These are phyloP conservation scores for Orestias chungarensis DNA, from an alignment of 2,797 vertebrate genomes.

Conservation along the genomic window DNA sequence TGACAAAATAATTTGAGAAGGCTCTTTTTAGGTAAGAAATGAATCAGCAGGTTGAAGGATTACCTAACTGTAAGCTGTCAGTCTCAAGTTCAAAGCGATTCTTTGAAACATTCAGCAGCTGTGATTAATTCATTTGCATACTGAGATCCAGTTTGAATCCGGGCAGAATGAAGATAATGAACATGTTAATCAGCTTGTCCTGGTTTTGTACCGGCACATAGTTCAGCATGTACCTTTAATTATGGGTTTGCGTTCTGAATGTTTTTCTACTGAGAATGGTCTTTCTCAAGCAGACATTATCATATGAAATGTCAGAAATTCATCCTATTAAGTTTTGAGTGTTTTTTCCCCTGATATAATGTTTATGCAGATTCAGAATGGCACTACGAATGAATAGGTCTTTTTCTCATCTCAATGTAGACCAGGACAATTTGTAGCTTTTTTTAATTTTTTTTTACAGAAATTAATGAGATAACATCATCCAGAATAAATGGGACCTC, in stretches of 20 bases:
- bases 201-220: not conserved
- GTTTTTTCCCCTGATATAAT: not conserved
- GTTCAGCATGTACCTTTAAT: slow-evolving; percentile 13
- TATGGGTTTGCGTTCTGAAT: not conserved
- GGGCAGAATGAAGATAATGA: slow-evolving; percentile 17
- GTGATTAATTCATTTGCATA: slow-evolving; percentile 7
- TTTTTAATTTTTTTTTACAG: not conserved
- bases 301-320: slow-evolving; percentile 4
- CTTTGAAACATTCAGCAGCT: slow-evolving; percentile 8
- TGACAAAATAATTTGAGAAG: slow-evolving; percentile 4
- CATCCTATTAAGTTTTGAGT: not conserved
- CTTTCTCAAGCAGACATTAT: not conserved
- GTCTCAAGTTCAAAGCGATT: not conserved
- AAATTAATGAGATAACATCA: not conserved
- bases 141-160: slow-evolving; percentile 14
- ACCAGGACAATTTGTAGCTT: not conserved
- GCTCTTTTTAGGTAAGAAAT: not conserved
- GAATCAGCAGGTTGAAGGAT: slow-evolving; percentile 1
- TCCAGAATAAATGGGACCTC: not conserved
- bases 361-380: not conserved
- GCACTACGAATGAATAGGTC: too few species aligned
- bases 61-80: not conserved
- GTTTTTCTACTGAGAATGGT: not conserved
- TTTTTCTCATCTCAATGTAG: not conserved
- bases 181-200: slow-evolving; percentile 23